Percentiles rank a stretch among this genome's conserved stretches.
Evolutionary conservation across 2,797 vertebrate species (phyloP).

Genomic region (Sciurus carolinensis): DNA sequence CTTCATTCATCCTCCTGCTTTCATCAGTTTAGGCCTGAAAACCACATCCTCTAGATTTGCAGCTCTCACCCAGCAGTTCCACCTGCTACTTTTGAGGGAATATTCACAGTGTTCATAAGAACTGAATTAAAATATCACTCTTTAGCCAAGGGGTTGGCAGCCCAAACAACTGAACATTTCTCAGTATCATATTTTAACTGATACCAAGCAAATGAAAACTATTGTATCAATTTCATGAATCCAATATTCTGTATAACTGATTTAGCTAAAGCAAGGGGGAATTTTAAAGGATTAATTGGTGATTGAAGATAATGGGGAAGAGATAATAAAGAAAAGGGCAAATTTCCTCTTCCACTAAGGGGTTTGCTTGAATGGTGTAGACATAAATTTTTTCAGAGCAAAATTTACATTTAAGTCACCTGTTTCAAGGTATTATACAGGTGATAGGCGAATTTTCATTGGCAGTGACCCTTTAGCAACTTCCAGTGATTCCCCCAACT

Average conservation of each 20-base stretch:
- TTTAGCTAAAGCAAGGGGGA: slow-evolving; percentile 43
- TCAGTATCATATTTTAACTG: slow-evolving; percentile 60
- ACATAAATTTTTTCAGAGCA: neutral
- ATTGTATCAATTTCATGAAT: slow-evolving; percentile 54
- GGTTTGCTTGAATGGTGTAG: neutral
- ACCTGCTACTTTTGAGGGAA: slow-evolving; percentile 45
- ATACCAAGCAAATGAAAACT: slow-evolving; percentile 65
- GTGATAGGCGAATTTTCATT: slow-evolving; percentile 27
- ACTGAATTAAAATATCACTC: neutral
- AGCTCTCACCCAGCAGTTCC: neutral
- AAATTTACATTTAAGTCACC: neutral
- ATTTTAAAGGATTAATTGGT: slow-evolving; percentile 39
- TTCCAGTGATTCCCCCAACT: slow-evolving; percentile 60
- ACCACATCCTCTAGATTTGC: slow-evolving; percentile 15
- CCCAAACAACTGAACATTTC: slow-evolving; percentile 65
- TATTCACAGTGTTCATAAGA: slow-evolving; percentile 57
- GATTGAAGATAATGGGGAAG: slow-evolving; percentile 19
- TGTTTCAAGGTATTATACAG: slow-evolving; percentile 34
- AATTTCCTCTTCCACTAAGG: slow-evolving; percentile 37
- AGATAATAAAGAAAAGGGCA: slow-evolving; percentile 52
- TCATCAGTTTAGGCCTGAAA: slow-evolving; percentile 15
- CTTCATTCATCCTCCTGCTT: neutral
- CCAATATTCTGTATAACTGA: slow-evolving; percentile 18
- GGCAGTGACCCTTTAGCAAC: slow-evolving; percentile 19
- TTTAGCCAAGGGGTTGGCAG: neutral